These are phyloP conservation scores for Chaitophorus viminalis DNA, from an alignment of 2,888 invertebrate genomes.

Conservation along the genomic window DNA sequence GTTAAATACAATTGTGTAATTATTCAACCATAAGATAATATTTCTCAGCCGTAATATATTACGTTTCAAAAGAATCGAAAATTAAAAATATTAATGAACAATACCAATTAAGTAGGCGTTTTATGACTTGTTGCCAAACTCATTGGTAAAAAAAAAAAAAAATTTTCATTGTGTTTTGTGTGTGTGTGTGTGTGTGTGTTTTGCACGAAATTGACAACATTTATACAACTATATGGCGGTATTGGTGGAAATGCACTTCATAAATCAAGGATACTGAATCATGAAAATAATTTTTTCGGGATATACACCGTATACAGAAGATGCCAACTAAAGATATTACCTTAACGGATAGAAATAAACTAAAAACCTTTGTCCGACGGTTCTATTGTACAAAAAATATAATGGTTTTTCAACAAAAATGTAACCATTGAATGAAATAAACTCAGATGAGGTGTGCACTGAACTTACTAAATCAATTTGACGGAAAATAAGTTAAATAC, in stretches of 20 bases:
- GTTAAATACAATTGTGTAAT: too few relatives aligned
- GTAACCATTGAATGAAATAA: slow-evolving; percentile 34
- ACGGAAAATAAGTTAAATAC: slow-evolving; percentile 22
- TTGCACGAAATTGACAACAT: not conserved
- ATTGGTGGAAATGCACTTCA: not conserved
- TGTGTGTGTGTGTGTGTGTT: slow-evolving; percentile 15
- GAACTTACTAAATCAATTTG: slow-evolving; percentile 45
- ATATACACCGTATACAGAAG: not conserved
- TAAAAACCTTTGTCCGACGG: slow-evolving; percentile 45
- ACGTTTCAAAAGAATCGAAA: too few relatives aligned
- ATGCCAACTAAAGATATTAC: slow-evolving; percentile 50
- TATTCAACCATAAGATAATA: too few relatives aligned
- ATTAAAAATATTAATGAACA: not conserved
- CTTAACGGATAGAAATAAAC: slow-evolving; percentile 44
- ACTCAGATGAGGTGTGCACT: not conserved
- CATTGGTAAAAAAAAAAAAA: slow-evolving; percentile 1
- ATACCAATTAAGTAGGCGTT: not conserved
- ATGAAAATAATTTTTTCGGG: slow-evolving; percentile 16
- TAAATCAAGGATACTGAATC: slow-evolving; percentile 40
- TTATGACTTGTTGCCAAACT: slow-evolving; percentile 6
- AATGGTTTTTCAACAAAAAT: slow-evolving; percentile 46
- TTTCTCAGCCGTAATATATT: too few relatives aligned
- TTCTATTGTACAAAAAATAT: slow-evolving; percentile 45
- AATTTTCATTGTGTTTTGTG: not conserved
- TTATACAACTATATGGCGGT: not conserved